Evolutionary conservation across 1,140 invertebrate genomes (phyloP), one percentile per base, ranked within the genome.

Genomic region (Saccostrea cuccullata): DNA sequence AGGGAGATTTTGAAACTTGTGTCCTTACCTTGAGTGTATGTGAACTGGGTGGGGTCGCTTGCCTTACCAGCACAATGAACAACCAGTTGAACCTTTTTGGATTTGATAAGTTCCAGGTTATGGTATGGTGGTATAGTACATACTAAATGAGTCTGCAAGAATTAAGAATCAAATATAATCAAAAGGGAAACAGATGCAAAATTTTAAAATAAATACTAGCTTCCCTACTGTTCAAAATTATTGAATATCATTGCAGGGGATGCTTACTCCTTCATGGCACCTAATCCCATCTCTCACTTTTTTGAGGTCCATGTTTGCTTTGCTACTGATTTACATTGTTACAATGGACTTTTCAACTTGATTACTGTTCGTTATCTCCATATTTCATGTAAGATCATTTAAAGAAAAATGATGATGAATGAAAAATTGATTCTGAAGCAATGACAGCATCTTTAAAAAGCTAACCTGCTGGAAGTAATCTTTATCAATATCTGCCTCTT

Each of bases 71-170:
- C 97, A 85, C 98, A 98, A 11, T 97, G 96, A 47, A 98, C 97
- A 91, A 97, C 97, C 92, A 99, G 95, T 95, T 97, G 97, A 17
- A 95, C 94, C 0, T 92, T 92, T 11, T 98, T 96, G 17, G 97
- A 96, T 92, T 97, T 97, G 20, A 96, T 93, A 47, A 97, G 96
- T 91, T 95, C 94, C 67, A 95, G 94, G 88, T 96, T 96, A 58
- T 96, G 95, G 96, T 98, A 99, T 6, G 97, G 96, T 13, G 98
- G 98, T 82, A 99, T 96, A 82, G 96, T 97, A 95, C 98, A 98
- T 8, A 99, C 98, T 60, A 99, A 95, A 95, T 99, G 98, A n/a
- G 97, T 98, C 98, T 98, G 95, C 86, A 84, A 84, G 5, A 84
- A 15, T 17, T 11, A 84, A 55, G 2, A 47, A 8, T 47, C 5